Evolutionary conservation across 2,113 vertebrate species (phyloP).

Genomic region (Nothoprocta pentlandii): DNA sequence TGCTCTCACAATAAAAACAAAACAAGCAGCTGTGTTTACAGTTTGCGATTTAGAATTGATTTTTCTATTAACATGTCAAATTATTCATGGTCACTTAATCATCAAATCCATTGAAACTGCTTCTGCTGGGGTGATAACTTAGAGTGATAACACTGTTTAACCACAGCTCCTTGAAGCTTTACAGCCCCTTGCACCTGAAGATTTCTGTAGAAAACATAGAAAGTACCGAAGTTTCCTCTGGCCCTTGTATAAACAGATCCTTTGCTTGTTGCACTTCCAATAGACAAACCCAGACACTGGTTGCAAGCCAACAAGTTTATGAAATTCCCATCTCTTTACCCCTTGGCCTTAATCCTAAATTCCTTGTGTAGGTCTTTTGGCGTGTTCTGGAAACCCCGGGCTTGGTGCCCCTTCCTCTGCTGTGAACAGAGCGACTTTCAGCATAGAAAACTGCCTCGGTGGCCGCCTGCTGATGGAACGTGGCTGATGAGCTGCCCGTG

Average conservation of each 20-base stretch:
- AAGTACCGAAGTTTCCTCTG: background rate
- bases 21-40: slow-evolving; percentile 30
- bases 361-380: background rate
- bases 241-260: background rate
- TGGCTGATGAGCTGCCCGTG: background rate
- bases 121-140: background rate
- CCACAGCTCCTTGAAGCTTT: background rate
- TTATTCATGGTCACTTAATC: background rate
- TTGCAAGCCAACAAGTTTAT: background rate
- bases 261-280: background rate
- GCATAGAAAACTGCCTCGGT: background rate
- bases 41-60: background rate
- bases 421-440: background rate
- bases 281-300: background rate
- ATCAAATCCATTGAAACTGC: background rate
- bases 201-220: background rate
- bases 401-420: background rate
- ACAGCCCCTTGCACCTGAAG: background rate
- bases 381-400: background rate
- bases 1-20: background rate
- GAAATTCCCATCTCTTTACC: background rate
- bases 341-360: background rate
- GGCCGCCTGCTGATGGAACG: background rate
- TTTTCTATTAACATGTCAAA: background rate
- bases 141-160: background rate